phyloP scores from a whole-genome alignment of 2,797 vertebrate genomes.

The Myotis pilosus region DNA sequence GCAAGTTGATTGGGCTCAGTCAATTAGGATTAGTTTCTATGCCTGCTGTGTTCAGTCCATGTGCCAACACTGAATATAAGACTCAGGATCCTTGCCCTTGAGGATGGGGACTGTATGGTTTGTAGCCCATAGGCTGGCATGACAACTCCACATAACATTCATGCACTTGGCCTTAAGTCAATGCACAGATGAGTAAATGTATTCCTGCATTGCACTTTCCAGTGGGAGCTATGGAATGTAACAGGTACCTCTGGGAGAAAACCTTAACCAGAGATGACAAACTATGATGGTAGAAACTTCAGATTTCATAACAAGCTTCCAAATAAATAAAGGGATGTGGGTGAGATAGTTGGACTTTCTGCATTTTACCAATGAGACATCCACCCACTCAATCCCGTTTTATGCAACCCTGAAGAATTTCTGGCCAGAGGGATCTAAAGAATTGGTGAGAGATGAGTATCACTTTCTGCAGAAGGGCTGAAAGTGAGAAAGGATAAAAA shows the following conservation, averaged over 20 bases:
- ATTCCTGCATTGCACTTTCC: neutral
- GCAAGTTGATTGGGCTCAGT: neutral
- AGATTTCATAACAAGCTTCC: neutral
- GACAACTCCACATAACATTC: neutral
- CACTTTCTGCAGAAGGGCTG: neutral
- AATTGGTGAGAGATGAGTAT: neutral
- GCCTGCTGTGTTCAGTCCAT: neutral
- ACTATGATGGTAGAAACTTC: neutral
- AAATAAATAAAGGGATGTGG: neutral
- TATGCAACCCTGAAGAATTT: neutral
- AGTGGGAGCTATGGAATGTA: neutral
- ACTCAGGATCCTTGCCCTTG: neutral
- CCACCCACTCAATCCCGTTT: neutral
- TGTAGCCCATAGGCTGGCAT: neutral
- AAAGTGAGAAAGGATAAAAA: neutral
- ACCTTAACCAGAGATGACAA: neutral
- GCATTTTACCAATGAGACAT: neutral
- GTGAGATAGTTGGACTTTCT: neutral
- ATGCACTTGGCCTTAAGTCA: neutral
- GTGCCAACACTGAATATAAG: neutral
- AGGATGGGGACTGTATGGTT: neutral
- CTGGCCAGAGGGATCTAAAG: neutral
- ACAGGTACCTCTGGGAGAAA: neutral
- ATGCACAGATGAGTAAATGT: neutral
- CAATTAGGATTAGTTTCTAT: neutral